Evolutionary conservation across 2,888 invertebrate genomes (phyloP), one percentile per base, ranked within the genome.

Genomic region (Parthenolecanium corni): DNA sequence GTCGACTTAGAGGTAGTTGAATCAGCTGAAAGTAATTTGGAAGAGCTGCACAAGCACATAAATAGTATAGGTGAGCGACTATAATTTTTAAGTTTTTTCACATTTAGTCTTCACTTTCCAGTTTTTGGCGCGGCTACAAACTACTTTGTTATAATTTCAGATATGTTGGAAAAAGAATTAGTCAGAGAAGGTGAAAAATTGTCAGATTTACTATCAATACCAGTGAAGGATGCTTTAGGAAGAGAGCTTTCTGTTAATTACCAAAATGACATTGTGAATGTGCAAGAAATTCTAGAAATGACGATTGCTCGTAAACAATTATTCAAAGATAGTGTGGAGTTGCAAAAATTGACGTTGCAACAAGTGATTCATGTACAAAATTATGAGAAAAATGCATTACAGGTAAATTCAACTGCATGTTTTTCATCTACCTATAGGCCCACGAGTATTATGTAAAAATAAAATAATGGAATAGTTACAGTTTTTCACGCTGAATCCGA

Each of bases 221-320:
- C 86, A 11, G 81, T 87, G 66, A 86, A 86, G 74, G 85, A 87
- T 73, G 84, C 86, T 1, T 75, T 84, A 66, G 86, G 86, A 53
- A 78, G 84, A 68, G 83, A 83, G 70, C 75, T 84, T 68, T 78
- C 79, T 67, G 79, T 85, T 69, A 78, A 87, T 76, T 86, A 85
- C 69, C 79, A 80, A 67, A 80, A 81, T 70, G 85, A 86, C 70
- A 84, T 86, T 63, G 78, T 80, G 63, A 85, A 85, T 71, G 80
- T 88, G 64, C 78, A 81, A 67, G 83, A 84, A 69, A 81, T 84
- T 69, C 74, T 86, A 66, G 83, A 83, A 68, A 82, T 82, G 51
- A 82, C 83, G 40, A 80, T 80, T 58, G 82, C 84, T 4, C 77
- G 85, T 53, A 82, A 83, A 69, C 81, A 84, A 71, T 81, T 84